Evolutionary conservation across 2,113 vertebrate genomes (phyloP), one percentile per base, ranked within the genome.

Genomic region (Jaculus jaculus): DNA sequence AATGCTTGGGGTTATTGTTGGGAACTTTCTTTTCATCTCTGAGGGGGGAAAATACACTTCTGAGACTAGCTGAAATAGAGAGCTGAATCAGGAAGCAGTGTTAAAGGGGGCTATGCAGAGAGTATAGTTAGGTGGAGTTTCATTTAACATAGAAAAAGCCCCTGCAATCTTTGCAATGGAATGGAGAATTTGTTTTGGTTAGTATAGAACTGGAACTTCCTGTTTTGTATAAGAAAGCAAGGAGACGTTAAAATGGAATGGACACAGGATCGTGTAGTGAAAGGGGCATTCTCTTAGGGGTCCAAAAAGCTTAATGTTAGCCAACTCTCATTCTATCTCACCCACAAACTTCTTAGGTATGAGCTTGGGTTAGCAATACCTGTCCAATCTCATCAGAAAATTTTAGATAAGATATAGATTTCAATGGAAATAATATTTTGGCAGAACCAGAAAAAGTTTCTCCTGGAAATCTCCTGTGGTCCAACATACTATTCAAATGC

Each of bases 21-120:
- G 60, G 80, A 94, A 94, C 54, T 91, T 92, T 86, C 79, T 94
- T 47, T 92, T 95, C 79, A 66, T 96, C 72, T 89, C 73, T 71
- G 47, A 18, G 63, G 21, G 28, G 39, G 37, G 90, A 9, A 75
- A 79, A 86, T 47, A 74, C 83, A 92, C 71, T 79, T 83, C 34
- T 66, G 69, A 95, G 74, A 90, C 58, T 73, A 94, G 26, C 32
- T 60, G 84, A 81, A 58, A 69, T 11, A 63, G 88, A 89, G 51
- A 91, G 60, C 54, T 83, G 86, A 84, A 77, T 13, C 73, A 34
- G 71, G 26, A 66, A 95, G 60, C 32, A 68, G 4, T 34, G 47
- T 90, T 87, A 51, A 85, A 60, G 26, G 47, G 51, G 51, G 23
- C 15, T 51, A 20, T 42, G 4, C 10, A 63, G 73, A 73, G n/a